Evolutionary conservation across 2,888 invertebrate genomes (phyloP).

Genomic region (Nephrotoma appendiculata): DNA sequence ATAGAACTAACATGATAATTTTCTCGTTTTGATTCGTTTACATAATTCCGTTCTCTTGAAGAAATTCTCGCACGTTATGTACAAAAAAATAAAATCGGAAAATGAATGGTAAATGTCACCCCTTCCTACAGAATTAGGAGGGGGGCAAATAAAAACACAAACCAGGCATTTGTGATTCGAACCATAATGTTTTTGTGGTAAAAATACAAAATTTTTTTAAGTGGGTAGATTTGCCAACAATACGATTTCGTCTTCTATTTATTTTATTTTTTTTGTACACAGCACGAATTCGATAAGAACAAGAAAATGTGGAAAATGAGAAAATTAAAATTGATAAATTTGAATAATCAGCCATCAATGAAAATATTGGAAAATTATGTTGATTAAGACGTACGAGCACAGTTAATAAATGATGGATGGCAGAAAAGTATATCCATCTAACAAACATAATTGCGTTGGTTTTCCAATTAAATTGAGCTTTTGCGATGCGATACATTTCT

Average conservation of each 20-base stretch:
- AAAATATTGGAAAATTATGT: background rate
- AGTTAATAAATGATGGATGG: too few relatives aligned
- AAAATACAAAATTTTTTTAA: background rate
- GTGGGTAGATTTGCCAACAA: background rate
- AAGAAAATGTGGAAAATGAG: background rate
- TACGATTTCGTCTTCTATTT: background rate
- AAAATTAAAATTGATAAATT: background rate
- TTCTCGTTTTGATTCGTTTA: background rate
- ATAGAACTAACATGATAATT: background rate
- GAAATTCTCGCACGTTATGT: background rate
- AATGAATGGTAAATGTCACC: too few relatives aligned
- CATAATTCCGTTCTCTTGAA: background rate
- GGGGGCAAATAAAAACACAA: background rate
- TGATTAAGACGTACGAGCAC: background rate
- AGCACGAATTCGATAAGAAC: background rate
- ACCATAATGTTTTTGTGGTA: background rate
- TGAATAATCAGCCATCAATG: background rate
- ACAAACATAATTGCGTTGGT: too few relatives aligned
- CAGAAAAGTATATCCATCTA: too few relatives aligned
- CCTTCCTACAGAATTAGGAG: too few relatives aligned
- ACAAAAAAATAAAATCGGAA: too few relatives aligned
- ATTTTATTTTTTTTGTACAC: too few relatives aligned
- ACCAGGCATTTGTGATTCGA: background rate
- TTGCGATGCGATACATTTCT: too few relatives aligned
- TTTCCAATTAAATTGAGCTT: too few relatives aligned